phyloP scores from a whole-genome alignment of 1,140 invertebrate genomes.

The Nautilus pompilius region DNA sequence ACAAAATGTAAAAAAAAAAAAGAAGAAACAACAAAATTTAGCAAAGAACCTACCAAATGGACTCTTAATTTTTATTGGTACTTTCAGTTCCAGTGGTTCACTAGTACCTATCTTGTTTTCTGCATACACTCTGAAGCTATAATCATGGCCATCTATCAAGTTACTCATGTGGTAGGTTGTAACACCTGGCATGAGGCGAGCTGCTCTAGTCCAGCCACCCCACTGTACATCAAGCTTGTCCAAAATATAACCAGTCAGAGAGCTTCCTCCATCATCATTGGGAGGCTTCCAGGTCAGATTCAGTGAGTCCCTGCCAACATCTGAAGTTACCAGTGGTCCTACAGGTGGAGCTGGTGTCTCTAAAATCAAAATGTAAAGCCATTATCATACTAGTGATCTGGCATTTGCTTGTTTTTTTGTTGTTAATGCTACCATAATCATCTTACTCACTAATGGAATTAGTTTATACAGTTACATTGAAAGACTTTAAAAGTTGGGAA shows the following conservation, averaged over 20 bases:
- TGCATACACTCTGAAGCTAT: conserved; percentile 94
- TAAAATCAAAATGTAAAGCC: conserved; percentile 54
- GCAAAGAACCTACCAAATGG: conserved; percentile 53
- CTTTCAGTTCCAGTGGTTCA: conserved; percentile 79
- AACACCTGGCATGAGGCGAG: conserved; percentile 61
- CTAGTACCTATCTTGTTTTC: conserved; percentile 96
- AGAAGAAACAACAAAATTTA: not conserved
- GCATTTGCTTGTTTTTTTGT: no score
- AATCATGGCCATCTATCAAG: conserved; percentile 89
- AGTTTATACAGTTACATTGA: no score
- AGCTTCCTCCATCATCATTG: conserved; percentile 40
- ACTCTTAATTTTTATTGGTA: conserved; percentile 78
- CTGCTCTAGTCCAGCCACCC: conserved; percentile 78
- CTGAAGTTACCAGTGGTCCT: conserved; percentile 85
- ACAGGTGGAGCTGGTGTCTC: conserved; percentile 86
- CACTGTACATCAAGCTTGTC: conserved; percentile 66
- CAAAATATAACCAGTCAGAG: conserved; percentile 48
- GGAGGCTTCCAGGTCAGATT: conserved; percentile 61
- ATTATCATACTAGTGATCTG: no score
- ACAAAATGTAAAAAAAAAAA: not conserved
- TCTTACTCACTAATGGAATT: no score
- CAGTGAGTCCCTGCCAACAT: conserved; percentile 91
- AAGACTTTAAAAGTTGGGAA: no score
- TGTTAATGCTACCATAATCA: no score
- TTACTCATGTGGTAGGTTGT: conserved; percentile 67